phyloP scores from a whole-genome alignment of 2,113 vertebrate species.

The Pachyramphus minor region DNA sequence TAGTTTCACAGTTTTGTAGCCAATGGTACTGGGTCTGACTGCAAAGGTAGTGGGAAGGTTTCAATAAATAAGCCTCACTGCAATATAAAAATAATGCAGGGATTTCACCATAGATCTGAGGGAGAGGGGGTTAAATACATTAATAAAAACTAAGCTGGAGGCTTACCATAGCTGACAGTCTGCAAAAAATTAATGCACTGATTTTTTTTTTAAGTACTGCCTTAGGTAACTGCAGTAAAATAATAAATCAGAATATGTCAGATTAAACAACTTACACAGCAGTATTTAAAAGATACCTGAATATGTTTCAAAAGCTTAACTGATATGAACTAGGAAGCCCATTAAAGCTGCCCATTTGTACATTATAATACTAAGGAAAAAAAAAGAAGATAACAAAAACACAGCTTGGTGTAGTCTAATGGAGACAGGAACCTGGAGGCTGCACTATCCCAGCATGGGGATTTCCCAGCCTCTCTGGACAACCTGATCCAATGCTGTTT shows the following conservation, averaged over 20 bases:
- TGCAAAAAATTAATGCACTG: neutral
- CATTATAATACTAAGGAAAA: neutral
- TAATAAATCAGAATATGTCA: neutral
- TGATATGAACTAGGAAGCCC: slow-evolving; percentile 19
- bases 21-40: neutral
- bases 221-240: neutral
- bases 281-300: slow-evolving; percentile 52
- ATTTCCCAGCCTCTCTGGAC: neutral
- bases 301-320: slow-evolving; percentile 34
- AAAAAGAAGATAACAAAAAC: neutral
- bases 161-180: neutral
- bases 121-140: neutral
- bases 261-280: slow-evolving; percentile 39
- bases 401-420: neutral
- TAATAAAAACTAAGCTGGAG: neutral
- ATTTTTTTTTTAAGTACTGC: neutral
- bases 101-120: neutral
- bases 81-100: neutral
- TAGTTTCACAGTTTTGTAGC: slow-evolving; percentile 10
- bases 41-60: neutral
- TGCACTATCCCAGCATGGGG: neutral
- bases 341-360: slow-evolving; percentile 2
- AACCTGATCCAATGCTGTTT: neutral
- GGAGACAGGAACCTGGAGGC: neutral
- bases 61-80: slow-evolving; percentile 30